Conservation (phyloP, 2,888 invertebrate species). For the Lycocerus yunnanus region DNA sequence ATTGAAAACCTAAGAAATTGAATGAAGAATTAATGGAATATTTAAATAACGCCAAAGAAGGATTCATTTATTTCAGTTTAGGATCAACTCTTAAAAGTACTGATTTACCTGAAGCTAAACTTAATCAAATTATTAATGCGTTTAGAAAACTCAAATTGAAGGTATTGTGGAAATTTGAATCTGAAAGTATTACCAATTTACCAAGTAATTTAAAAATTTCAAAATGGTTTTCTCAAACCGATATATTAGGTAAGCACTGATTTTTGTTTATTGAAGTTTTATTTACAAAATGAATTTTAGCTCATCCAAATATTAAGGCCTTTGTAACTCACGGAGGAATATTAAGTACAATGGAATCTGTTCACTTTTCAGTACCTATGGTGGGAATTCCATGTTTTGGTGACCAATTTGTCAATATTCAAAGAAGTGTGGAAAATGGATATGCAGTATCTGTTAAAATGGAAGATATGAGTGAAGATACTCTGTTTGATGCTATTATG, state of each 20-base stretch:
- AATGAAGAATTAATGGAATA: slow-evolving; percentile 57
- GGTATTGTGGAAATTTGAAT: slow-evolving; percentile 74
- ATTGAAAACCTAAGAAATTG: slow-evolving; percentile 40
- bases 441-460: slow-evolving; percentile 52
- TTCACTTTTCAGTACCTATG: slow-evolving; percentile 57
- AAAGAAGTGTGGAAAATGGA: slow-evolving; percentile 53
- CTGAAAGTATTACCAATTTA: slow-evolving; percentile 46
- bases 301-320: slow-evolving; percentile 60
- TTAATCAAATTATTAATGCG: slow-evolving; percentile 60
- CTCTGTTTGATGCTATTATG: slow-evolving; percentile 50
- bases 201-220: slow-evolving; percentile 21
- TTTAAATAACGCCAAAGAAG: slow-evolving; percentile 59
- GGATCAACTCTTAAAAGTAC: slow-evolving; percentile 64
- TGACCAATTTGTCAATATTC: slow-evolving; percentile 59
- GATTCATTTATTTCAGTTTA: slow-evolving; percentile 64
- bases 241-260: slow-evolving; percentile 40
- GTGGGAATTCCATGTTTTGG: slow-evolving; percentile 60
- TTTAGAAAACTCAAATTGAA: slow-evolving; percentile 65
- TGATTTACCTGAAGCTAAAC: slow-evolving; percentile 59
- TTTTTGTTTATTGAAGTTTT: neutral
- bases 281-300: slow-evolving; percentile 43
- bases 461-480: slow-evolving; percentile 52
- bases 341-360: slow-evolving; percentile 61
- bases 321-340: slow-evolving; percentile 66
- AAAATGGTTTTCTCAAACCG: slow-evolving; percentile 47